Conservation (phyloP, 2,797 vertebrate genomes). For the Hydrophis major region DNA sequence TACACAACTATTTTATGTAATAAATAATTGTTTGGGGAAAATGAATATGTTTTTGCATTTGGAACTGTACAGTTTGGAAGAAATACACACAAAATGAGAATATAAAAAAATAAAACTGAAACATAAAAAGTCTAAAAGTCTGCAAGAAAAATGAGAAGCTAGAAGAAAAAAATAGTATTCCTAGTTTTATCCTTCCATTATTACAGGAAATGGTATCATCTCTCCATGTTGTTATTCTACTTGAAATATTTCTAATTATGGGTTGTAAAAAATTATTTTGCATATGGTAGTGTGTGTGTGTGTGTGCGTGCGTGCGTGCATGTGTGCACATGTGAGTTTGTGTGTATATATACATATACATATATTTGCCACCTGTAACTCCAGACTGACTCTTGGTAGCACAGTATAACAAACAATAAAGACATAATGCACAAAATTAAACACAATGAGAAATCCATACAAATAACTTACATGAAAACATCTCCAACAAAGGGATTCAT, state of each 20-base stretch:
- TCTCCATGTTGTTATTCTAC: not conserved
- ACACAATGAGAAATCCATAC: not conserved
- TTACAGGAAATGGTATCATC: not conserved
- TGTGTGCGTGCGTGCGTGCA: too few species aligned
- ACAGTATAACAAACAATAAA: not conserved
- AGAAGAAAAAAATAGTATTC: not conserved
- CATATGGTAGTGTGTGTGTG: not conserved
- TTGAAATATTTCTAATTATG: not conserved
- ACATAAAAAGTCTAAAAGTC: not conserved
- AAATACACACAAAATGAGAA: not conserved
- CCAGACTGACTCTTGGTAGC: not conserved
- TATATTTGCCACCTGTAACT: not conserved
- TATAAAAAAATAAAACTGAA: not conserved
- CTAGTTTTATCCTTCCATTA: not conserved
- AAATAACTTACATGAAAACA: not conserved
- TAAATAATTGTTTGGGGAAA: not conserved
- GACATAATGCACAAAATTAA: not conserved
- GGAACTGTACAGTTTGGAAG: not conserved
- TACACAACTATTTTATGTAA: not conserved
- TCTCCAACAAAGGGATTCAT: not conserved
- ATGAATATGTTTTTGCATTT: not conserved
- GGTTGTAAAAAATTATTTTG: not conserved
- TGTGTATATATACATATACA: not conserved
- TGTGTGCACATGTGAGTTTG: too few species aligned
- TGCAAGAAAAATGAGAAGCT: not conserved